Conservation (phyloP, 2,888 invertebrate species). For the Erebia palarica region DNA sequence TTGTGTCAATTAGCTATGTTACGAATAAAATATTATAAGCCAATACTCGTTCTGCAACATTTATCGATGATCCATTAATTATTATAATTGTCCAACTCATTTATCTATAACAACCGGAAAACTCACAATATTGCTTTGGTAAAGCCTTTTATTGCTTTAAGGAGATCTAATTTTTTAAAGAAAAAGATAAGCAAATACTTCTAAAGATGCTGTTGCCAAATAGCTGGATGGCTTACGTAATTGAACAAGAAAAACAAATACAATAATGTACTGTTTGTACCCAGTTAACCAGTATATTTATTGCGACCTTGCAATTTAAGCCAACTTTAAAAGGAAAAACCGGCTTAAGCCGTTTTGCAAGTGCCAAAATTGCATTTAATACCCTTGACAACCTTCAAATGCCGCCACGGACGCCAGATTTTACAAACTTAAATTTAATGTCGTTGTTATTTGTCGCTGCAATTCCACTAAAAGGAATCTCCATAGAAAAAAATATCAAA, state of each 20-base stretch:
- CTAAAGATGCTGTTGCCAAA: slow-evolving; percentile 7
- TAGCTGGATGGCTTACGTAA: slow-evolving; percentile 5
- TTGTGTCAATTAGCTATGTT: background rate
- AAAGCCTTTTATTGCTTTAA: too few relatives aligned
- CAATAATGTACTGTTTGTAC: slow-evolving; percentile 11
- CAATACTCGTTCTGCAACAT: background rate
- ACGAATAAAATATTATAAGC: slow-evolving; percentile 1
- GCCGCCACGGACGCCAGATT: background rate
- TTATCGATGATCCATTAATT: background rate
- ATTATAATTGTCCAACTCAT: background rate
- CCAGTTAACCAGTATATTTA: slow-evolving; percentile 18
- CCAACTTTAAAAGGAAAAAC: slow-evolving; percentile 10
- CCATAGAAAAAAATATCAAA: too few relatives aligned
- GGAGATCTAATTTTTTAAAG: background rate
- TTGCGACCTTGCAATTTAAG: slow-evolving; percentile 7
- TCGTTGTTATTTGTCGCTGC: too few relatives aligned
- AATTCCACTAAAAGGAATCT: too few relatives aligned
- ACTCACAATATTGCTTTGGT: too few relatives aligned
- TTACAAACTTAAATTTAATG: background rate
- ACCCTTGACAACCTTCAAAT: background rate
- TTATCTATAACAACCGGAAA: background rate
- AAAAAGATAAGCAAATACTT: background rate
- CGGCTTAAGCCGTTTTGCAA: slow-evolving; percentile 3
- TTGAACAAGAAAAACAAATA: slow-evolving; percentile 1
- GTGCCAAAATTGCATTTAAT: slow-evolving; percentile 7